Conservation (phyloP, 2,113 vertebrate species). For the Lichenostomus cassidix region DNA sequence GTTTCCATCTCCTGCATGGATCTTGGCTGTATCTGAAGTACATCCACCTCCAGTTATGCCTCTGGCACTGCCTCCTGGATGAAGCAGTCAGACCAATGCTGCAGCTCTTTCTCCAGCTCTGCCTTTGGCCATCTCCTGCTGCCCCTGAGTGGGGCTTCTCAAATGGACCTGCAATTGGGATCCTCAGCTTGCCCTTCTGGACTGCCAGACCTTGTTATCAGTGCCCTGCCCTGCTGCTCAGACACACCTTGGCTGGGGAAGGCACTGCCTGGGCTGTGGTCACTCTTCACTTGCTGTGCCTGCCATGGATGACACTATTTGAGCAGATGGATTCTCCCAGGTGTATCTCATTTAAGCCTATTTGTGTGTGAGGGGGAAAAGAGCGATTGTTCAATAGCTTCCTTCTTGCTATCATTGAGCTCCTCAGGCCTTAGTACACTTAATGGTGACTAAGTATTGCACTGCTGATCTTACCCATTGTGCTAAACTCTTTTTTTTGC, state of each 20-base stretch:
- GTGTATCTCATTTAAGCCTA: not conserved
- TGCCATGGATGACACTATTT: not conserved
- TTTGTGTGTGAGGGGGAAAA: not conserved
- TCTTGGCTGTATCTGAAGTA: not conserved
- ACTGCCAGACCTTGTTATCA: not conserved
- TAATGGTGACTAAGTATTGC: not conserved
- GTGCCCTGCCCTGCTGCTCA: not conserved
- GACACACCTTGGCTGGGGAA: not conserved
- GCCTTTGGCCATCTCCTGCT: not conserved
- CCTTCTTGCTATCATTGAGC: not conserved
- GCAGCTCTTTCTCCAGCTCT: not conserved
- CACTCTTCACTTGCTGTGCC: not conserved
- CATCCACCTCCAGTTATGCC: not conserved
- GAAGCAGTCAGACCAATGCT: not conserved
- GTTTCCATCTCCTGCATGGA: not conserved
- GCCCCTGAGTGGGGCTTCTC: fast-evolving
- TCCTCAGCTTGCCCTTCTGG: not conserved
- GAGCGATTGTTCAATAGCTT: not conserved
- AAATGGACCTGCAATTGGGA: fast-evolving
- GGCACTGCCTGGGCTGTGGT: not conserved
- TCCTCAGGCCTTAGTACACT: not conserved
- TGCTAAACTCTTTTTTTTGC: not conserved
- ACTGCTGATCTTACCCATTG: not conserved
- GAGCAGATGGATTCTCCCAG: not conserved
- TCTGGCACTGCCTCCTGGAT: not conserved